Percentiles rank a stretch among this genome's conserved stretches.
These are phyloP conservation scores for Neodontobutis hainanensis DNA, from an alignment of 2,113 vertebrate genomes.

Conservation along the genomic window DNA sequence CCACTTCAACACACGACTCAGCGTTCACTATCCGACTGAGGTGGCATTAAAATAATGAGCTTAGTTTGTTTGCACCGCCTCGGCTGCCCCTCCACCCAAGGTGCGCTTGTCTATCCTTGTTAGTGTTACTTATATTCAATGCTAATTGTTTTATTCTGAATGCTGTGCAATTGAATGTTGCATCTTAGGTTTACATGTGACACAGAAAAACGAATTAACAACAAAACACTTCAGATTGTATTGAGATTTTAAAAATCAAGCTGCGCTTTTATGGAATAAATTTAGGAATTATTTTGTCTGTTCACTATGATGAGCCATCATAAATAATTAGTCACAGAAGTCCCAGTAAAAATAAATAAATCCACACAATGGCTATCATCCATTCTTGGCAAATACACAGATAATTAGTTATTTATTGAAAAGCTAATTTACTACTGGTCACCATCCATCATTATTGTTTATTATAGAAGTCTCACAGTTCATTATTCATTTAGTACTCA, in stretches of 20 bases:
- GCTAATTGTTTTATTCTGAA: conserved; percentile 52
- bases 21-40: conserved; percentile 56
- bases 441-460: conserved; percentile 41
- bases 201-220: conserved; percentile 31
- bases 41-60: conserved; percentile 78
- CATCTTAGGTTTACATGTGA: conserved; percentile 30
- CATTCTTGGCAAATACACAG: conserved; percentile 3
- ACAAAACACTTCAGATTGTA: conserved; percentile 5
- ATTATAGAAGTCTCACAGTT: conserved; percentile 41
- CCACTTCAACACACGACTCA: conserved; percentile 28
- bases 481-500: conserved; percentile 32
- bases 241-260: conserved; percentile 3
- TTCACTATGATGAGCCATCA: not conserved
- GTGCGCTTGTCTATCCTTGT: conserved; percentile 39
- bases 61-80: conserved; percentile 63
- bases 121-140: conserved; percentile 38
- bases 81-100: conserved; percentile 49
- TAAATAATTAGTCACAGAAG: conserved; percentile 10
- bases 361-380: not conserved
- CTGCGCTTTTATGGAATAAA: not conserved
- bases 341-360: conserved; percentile 7
- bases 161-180: conserved; percentile 26
- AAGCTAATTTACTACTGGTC: conserved; percentile 7
- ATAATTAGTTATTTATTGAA: conserved; percentile 20
- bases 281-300: conserved; percentile 7